Conservation (phyloP, 1,140 invertebrate species). For the Spodoptera litura region DNA sequence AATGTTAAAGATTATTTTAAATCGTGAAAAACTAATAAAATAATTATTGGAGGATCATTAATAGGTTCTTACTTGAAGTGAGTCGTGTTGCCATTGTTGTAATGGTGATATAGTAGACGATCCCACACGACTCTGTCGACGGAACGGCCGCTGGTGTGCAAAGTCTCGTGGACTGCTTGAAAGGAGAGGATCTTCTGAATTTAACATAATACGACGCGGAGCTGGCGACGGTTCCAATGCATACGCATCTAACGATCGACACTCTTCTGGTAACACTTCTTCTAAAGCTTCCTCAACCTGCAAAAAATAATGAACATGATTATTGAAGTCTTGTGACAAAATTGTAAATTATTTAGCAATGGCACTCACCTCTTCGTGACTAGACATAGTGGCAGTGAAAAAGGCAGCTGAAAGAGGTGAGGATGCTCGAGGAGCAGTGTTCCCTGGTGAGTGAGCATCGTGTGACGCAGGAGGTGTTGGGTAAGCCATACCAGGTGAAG, state of each 20-base stretch:
- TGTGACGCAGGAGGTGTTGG: conserved; percentile 94
- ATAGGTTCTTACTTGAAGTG: conserved; percentile 68
- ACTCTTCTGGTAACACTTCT: conserved; percentile 92
- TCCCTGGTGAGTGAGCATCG: conserved; percentile 89
- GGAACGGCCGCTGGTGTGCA: conserved; percentile 87
- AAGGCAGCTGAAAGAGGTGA: conserved; percentile 92
- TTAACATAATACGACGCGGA: conserved; percentile 90
- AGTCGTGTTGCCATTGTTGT: conserved; percentile 77
- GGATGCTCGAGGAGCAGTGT: conserved; percentile 80
- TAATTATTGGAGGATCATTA: background rate
- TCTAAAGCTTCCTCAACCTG: conserved; percentile 92
- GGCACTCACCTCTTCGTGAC: conserved; percentile 89
- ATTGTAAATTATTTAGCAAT: conserved; percentile 8
- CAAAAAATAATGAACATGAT: conserved; percentile 40
- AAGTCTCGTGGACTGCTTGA: conserved; percentile 94
- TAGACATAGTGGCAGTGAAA: conserved; percentile 94
- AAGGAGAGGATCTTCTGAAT: conserved; percentile 93
- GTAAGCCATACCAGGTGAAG: conserved; percentile 92
- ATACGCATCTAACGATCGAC: conserved; percentile 88
- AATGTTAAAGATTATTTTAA: background rate
- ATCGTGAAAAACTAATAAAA: background rate
- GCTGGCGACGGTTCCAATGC: conserved; percentile 88
- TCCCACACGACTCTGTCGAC: conserved; percentile 83
- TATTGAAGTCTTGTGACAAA: conserved; percentile 18
- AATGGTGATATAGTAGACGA: conserved; percentile 61